Evolutionary conservation across 2,888 invertebrate genomes (phyloP).

Genomic region (Drosophila leonis): DNA sequence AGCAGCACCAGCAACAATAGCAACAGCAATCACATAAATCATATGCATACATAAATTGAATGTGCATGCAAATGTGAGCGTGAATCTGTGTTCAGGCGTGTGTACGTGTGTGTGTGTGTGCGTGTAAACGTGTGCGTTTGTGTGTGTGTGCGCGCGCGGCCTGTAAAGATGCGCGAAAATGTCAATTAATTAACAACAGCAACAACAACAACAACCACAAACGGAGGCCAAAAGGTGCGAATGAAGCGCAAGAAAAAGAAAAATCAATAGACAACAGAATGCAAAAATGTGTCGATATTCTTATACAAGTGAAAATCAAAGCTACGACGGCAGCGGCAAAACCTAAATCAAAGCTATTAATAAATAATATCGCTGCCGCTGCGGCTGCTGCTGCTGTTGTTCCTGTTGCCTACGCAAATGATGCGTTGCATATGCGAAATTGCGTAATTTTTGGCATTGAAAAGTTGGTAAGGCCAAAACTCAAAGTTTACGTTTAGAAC

Average conservation of each 20-base stretch:
- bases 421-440: constrained; percentile 67
- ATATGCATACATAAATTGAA: constrained; percentile 11
- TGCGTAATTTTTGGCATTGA: constrained; percentile 58
- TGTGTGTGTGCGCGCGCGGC: constrained; percentile 30
- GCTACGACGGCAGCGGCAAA: constrained; percentile 29
- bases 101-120: constrained; percentile 17
- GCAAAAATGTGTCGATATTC: constrained; percentile 68
- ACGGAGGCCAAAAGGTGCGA: constrained; percentile 72
- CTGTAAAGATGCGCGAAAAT: constrained; percentile 66
- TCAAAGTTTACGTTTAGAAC: constrained; percentile 51
- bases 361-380: constrained; percentile 48
- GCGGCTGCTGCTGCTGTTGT: constrained; percentile 6
- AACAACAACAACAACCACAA: constrained; percentile 49
- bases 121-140: constrained; percentile 10
- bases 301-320: constrained; percentile 42
- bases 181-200: constrained; percentile 69
- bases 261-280: constrained; percentile 73
- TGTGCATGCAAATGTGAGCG: constrained; percentile 17
- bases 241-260: constrained; percentile 79
- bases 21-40: constrained; percentile 11
- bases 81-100: constrained; percentile 13
- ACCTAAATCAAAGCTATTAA: constrained; percentile 60
- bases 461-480: constrained; percentile 34
- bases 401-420: constrained; percentile 47
- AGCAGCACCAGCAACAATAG: constrained; percentile 20